Percentiles rank a stretch among this genome's conserved stretches.
phyloP scores from a whole-genome alignment of 2,797 vertebrate species.

The Coreius guichenoti region DNA sequence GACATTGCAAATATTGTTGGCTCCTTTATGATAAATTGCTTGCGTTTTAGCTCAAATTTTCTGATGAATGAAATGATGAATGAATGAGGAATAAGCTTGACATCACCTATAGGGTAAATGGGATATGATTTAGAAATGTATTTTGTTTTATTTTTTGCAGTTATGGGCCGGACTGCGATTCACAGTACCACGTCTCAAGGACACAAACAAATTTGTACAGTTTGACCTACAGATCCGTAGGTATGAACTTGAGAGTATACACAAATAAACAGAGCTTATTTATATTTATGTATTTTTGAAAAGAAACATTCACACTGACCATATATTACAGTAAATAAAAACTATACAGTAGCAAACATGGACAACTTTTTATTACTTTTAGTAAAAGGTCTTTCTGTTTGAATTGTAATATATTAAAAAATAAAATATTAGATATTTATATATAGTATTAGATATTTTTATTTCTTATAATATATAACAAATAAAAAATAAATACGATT shows the following conservation, averaged over 20 bases:
- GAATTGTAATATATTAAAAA: background rate
- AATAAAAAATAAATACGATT: too few species aligned
- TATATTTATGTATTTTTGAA: background rate
- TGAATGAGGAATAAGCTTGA: background rate
- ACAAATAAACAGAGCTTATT: background rate
- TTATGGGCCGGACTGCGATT: constrained; percentile 90
- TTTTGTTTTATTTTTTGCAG: constrained; percentile 68
- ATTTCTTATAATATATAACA: too few species aligned
- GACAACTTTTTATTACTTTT: background rate
- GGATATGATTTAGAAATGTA: background rate
- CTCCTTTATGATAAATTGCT: background rate
- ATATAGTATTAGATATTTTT: too few species aligned
- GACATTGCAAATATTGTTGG: background rate
- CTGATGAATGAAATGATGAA: background rate
- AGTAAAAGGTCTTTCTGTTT: background rate
- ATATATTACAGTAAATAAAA: background rate
- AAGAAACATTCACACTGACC: background rate
- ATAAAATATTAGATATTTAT: background rate
- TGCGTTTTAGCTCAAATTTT: background rate
- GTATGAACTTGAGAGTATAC: constrained; percentile 66
- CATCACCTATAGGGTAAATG: background rate
- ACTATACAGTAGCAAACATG: background rate
- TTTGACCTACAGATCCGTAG: constrained; percentile 94
- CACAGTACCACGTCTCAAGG: constrained; percentile 85
- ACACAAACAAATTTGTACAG: constrained; percentile 85